Conservation (phyloP, 1,140 invertebrate species). For the Polypedilum pembai region DNA sequence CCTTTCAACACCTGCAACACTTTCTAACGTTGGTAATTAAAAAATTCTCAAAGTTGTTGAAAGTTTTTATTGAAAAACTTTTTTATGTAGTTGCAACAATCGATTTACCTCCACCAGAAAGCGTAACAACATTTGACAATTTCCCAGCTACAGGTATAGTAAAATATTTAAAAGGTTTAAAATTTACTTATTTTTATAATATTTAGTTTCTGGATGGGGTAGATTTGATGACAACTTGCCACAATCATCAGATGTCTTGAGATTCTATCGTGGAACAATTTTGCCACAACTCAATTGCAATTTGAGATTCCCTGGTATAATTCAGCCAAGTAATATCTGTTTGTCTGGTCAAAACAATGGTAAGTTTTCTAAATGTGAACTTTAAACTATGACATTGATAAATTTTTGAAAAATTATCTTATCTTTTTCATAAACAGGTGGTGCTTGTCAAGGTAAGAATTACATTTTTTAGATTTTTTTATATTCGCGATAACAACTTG, state of each 20-base stretch:
- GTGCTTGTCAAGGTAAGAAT: background rate
- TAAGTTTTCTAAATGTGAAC: too few species aligned
- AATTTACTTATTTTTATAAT: background rate
- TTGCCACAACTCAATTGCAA: background rate
- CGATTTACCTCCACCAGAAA: background rate
- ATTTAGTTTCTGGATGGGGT: background rate
- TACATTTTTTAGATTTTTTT: background rate
- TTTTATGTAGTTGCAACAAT: background rate
- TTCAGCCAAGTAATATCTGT: slow-evolving; percentile 10
- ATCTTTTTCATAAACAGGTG: background rate
- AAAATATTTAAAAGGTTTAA: background rate
- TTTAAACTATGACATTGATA: too few species aligned
- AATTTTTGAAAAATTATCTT: too few species aligned
- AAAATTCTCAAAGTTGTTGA: background rate
- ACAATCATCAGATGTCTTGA: background rate
- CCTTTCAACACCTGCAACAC: slow-evolving; percentile 33
- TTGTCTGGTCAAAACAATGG: background rate
- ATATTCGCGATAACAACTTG: background rate
- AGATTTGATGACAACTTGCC: background rate
- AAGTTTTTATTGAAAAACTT: too few species aligned
- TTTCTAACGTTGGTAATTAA: slow-evolving; percentile 32
- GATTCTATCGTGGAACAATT: background rate
- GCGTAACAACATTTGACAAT: background rate
- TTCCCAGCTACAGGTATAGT: background rate
- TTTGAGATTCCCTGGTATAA: background rate